Conservation (phyloP, 30 jellyfish, hydroid and myxozoan genomes). For the Haliclystus octoradiatus region DNA sequence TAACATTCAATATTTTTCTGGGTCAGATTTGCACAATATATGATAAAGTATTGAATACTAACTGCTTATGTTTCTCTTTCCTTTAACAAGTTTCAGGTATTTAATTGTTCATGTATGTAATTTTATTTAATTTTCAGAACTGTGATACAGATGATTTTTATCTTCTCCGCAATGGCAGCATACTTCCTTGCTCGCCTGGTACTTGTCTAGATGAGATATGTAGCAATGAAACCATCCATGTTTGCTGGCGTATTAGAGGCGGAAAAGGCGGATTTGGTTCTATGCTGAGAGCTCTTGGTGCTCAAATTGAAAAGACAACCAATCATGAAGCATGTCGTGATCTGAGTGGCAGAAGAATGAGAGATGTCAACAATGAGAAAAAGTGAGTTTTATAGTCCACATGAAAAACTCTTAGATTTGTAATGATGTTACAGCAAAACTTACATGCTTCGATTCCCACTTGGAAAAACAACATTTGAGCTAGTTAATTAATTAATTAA, state of each 20-base stretch:
- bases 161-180: constrained; percentile 31
- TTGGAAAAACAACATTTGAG: too few species aligned
- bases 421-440: too few species aligned
- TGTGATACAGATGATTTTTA: constrained; percentile 4
- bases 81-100: too few species aligned
- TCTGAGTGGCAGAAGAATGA: constrained; percentile 93
- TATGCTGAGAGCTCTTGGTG: constrained; percentile 93
- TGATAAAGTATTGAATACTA: too few species aligned
- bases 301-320: constrained; percentile 85
- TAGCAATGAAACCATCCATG: not conserved
- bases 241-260: constrained; percentile 48
- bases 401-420: too few species aligned
- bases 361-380: constrained; percentile 92
- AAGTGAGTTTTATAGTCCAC: too few species aligned
- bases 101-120: too few species aligned
- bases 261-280: constrained; percentile 99
- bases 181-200: not conserved
- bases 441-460: too few species aligned
- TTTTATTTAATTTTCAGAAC: constrained; percentile 1
- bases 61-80: too few species aligned
- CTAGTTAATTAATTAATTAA: too few species aligned
- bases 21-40: too few species aligned
- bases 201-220: not conserved
- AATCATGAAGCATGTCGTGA: constrained; percentile 97
- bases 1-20: too few species aligned